Evolutionary conservation across 2,113 vertebrate genomes (phyloP), one percentile per base, ranked within the genome.

Genomic region (Lycocorax pyrrhopterus): DNA sequence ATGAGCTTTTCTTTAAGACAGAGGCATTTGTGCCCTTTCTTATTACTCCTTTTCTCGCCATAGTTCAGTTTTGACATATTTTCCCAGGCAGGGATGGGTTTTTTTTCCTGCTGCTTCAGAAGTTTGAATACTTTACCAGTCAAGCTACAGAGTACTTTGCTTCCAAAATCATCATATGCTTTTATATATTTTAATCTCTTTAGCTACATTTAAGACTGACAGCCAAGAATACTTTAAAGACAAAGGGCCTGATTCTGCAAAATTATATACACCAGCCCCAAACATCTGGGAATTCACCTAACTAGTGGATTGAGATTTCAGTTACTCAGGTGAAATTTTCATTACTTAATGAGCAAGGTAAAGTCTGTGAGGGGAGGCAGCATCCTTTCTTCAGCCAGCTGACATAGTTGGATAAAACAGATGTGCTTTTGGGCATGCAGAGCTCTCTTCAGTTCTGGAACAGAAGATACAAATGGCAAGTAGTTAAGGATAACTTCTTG

Each of bases 1-100:
- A 66, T 91, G 44, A 93, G 94, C 47, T 96, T 88, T 87, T 77
- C 71, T 91, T 91, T 91, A 90, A 95, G 72, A 91, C 39, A 64
- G 72, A 90, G 46, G 75, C 46, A 91, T 90, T 96, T 94, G 75
- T 88, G 72, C 82, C 35, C 72, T 83, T 95, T 93, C 79, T 94
- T 89, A 85, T 80, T 94, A 62, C 81, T 93, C 20, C 43, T 87
- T 96, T 93, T 83, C 76, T 95, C 27, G 30, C 39, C 63, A 9
- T 71, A 84, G 39, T 68, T 94, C 79, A 52, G 20, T 74, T 96
- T 93, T 95, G 90, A 92, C 79, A 71, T 59, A 80, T 86, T 44
- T 88, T 88, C 47, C 59, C 16, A 69, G 63, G 29, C 32, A 94
- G n/a, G 18, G 8, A 39, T 95, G 13, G 13, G 4, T 3, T 5